These are phyloP conservation scores for Dolomedes plantarius DNA, from an alignment of 2,888 invertebrate genomes.

Conservation along the genomic window DNA sequence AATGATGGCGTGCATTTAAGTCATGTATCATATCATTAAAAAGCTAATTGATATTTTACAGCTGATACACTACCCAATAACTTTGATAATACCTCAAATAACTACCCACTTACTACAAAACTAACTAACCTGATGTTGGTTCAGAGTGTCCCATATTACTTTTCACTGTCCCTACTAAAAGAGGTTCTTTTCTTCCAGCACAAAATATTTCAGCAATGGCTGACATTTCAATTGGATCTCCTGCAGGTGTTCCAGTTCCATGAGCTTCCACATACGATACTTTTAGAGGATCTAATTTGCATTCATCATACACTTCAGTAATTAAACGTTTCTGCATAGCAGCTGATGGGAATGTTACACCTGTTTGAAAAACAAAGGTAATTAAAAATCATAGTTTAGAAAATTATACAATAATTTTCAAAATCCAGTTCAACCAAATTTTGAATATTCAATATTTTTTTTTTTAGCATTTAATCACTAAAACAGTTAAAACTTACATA, in stretches of 20 bases:
- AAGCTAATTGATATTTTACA: too few species aligned
- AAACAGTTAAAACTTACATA: too few species aligned
- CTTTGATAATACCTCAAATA: too few species aligned
- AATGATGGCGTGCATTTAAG: too few species aligned
- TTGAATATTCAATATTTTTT: too few species aligned
- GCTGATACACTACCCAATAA: too few species aligned
- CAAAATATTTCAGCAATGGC: slow-evolving; percentile 95
- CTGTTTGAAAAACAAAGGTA: slow-evolving; percentile 74
- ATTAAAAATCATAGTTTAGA: neutral
- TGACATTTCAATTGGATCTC: slow-evolving; percentile 98
- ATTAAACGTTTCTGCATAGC: slow-evolving; percentile 82
- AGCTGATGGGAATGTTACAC: slow-evolving; percentile 80
- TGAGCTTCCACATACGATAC: slow-evolving; percentile 97
- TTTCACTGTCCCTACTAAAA: slow-evolving; percentile 96
- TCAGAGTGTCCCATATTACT: slow-evolving; percentile 99
- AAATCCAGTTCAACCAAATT: too few species aligned
- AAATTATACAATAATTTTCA: too few species aligned
- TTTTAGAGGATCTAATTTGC: slow-evolving; percentile 86
- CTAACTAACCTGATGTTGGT: slow-evolving; percentile 78
- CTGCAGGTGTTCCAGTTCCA: slow-evolving; percentile 98
- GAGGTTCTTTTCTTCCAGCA: slow-evolving; percentile 85
- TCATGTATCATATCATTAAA: too few species aligned
- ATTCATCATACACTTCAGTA: slow-evolving; percentile 89
- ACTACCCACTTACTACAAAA: too few species aligned
- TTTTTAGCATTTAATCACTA: too few species aligned